Conservation (phyloP, 2,797 vertebrate genomes). For the Glyptemys insculpta region DNA sequence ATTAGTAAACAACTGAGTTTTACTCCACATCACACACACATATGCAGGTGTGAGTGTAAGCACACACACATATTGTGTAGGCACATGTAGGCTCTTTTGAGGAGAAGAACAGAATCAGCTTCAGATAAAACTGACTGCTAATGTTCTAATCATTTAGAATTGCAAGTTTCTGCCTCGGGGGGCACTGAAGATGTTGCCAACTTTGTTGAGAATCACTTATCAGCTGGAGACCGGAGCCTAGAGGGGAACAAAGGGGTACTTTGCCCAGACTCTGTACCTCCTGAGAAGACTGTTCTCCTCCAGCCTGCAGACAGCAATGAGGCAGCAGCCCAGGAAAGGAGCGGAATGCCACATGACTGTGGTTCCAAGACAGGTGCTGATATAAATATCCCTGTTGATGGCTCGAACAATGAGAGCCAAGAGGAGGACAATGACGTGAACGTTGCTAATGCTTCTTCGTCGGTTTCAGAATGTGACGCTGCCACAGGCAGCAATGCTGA, state of each 20-base stretch:
- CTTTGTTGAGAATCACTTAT: conserved; percentile 73
- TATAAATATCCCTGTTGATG: background rate
- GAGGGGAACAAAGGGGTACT: conserved; percentile 76
- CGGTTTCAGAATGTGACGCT: background rate
- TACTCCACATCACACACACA: background rate
- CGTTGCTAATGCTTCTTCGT: conserved; percentile 31
- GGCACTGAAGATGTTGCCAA: conserved; percentile 75
- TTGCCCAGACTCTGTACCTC: conserved; percentile 59
- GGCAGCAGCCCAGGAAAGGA: conserved; percentile 41
- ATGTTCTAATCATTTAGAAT: conserved; percentile 87
- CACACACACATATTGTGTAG: background rate
- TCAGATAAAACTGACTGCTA: conserved; percentile 80
- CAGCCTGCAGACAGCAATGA: conserved; percentile 45
- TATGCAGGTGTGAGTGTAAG: rapidly evolving
- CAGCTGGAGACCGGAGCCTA: conserved; percentile 71
- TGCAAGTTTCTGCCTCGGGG: conserved; percentile 68
- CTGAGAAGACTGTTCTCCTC: conserved; percentile 58
- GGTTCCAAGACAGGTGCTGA: background rate
- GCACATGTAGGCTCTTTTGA: conserved; percentile 35
- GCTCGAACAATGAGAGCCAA: background rate
- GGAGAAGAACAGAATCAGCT: conserved; percentile 32
- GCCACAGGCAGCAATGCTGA: background rate
- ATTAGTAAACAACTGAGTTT: background rate
- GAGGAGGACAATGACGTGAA: conserved; percentile 57
- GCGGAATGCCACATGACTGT: background rate